Evolutionary conservation across 1,140 invertebrate species (phyloP).

Genomic region (Leptinotarsa undecemlineata): DNA sequence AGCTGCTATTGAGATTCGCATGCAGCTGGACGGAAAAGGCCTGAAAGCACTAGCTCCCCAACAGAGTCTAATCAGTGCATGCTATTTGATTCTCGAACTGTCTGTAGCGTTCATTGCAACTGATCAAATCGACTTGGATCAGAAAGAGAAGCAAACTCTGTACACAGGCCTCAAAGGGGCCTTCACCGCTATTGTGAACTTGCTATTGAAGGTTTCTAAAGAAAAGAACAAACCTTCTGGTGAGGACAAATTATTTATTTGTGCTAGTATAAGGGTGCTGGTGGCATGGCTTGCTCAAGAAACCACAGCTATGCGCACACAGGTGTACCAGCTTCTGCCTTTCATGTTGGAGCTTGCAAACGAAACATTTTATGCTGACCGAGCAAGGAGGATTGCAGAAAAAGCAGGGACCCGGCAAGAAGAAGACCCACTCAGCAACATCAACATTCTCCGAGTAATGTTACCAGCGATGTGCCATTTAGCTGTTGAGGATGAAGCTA

Average conservation of each 20-base stretch:
- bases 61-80: constrained; percentile 77
- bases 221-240: constrained; percentile 68
- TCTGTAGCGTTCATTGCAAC: constrained; percentile 80
- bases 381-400: constrained; percentile 65
- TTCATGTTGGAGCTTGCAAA: constrained; percentile 79
- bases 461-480: constrained; percentile 88
- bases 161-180: constrained; percentile 90
- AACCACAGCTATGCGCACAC: constrained; percentile 83
- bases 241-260: constrained; percentile 73
- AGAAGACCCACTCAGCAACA: constrained; percentile 64
- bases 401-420: constrained; percentile 64
- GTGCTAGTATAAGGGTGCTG: constrained; percentile 80
- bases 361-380: constrained; percentile 77
- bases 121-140: constrained; percentile 81
- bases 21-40: constrained; percentile 86
- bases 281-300: constrained; percentile 90
- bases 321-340: constrained; percentile 78
- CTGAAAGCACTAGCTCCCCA: constrained; percentile 77
- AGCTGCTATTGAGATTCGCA: constrained; percentile 87
- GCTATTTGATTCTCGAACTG: constrained; percentile 82
- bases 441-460: constrained; percentile 79
- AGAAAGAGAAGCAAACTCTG: constrained; percentile 87
- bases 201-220: constrained; percentile 73
- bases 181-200: constrained; percentile 78
- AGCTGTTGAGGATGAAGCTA: constrained; percentile 83